Evolutionary conservation across 2,888 invertebrate genomes (phyloP).

Genomic region (Bedellia somnulentella): DNA sequence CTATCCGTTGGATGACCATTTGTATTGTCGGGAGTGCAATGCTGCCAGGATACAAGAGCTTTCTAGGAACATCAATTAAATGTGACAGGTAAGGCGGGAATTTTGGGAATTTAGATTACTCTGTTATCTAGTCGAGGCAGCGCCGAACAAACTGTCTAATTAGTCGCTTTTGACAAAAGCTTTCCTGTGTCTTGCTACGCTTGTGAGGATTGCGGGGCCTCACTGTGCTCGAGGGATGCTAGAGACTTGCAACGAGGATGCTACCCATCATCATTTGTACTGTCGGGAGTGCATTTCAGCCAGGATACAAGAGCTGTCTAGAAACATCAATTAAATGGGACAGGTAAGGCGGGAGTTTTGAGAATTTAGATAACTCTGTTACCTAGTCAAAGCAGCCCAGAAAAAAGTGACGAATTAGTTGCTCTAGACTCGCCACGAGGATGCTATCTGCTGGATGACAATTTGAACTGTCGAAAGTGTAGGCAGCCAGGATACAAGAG

Average conservation of each 20-base stretch:
- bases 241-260: conserved; percentile 96
- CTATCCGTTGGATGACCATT: conserved; percentile 94
- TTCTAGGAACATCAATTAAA: conserved; percentile 63
- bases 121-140: too few relatives aligned
- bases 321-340: conserved; percentile 35
- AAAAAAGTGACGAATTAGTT: too few relatives aligned
- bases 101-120: too few relatives aligned
- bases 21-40: conserved; percentile 95
- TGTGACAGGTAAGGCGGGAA: neutral
- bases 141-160: conserved; percentile 94
- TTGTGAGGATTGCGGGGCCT: conserved; percentile 91
- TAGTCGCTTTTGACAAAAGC: conserved; percentile 95
- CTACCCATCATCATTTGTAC: conserved; percentile 94
- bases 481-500: too few relatives aligned
- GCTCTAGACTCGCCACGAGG: too few relatives aligned
- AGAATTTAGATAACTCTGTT: too few relatives aligned
- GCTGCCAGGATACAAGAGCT: conserved; percentile 89
- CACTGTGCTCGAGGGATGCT: conserved; percentile 90
- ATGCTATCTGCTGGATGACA: conserved; percentile 95
- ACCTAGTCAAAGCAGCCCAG: too few relatives aligned
- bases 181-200: conserved; percentile 96
- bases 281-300: conserved; percentile 96
- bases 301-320: conserved; percentile 87
- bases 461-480: conserved; percentile 93
- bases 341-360: too few relatives aligned